Percentiles rank a stretch among this genome's conserved stretches.
Conservation (phyloP, 1,140 invertebrate genomes). For the Batillaria attramentaria region DNA sequence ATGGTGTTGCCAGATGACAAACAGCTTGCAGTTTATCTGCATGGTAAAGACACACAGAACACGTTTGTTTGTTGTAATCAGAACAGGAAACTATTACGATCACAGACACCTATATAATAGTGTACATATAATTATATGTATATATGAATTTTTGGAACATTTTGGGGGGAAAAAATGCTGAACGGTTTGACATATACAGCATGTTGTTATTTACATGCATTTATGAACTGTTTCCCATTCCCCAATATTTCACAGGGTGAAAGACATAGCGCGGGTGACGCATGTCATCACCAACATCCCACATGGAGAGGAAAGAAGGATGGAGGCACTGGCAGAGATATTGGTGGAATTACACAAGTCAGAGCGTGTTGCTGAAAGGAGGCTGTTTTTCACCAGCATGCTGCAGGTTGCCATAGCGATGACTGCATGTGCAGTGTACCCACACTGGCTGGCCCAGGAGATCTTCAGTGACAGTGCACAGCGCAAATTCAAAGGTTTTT, state of each 20-base stretch:
- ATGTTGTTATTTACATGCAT: background rate
- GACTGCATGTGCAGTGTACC: slow-evolving; percentile 9
- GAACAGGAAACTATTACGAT: no score
- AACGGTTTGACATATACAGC: no score
- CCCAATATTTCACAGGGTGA: background rate
- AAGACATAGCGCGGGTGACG: background rate
- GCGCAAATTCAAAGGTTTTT: slow-evolving; percentile 11
- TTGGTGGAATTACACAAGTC: background rate
- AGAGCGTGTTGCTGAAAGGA: background rate
- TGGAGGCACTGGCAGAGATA: background rate
- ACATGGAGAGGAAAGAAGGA: background rate
- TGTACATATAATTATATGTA: no score
- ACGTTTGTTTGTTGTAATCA: no score
- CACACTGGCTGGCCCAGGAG: slow-evolving; percentile 16
- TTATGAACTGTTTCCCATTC: slow-evolving; percentile 4
- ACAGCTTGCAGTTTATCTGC: no score
- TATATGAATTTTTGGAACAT: no score
- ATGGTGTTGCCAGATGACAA: no score
- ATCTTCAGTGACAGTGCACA: background rate
- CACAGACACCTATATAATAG: no score
- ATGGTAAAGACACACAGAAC: no score
- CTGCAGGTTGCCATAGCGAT: slow-evolving; percentile 15
- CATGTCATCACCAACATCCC: slow-evolving; percentile 28
- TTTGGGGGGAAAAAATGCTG: no score
- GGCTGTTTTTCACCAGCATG: background rate